phyloP scores from a whole-genome alignment of 2,888 invertebrate genomes.

The Periphyllus acericola region DNA sequence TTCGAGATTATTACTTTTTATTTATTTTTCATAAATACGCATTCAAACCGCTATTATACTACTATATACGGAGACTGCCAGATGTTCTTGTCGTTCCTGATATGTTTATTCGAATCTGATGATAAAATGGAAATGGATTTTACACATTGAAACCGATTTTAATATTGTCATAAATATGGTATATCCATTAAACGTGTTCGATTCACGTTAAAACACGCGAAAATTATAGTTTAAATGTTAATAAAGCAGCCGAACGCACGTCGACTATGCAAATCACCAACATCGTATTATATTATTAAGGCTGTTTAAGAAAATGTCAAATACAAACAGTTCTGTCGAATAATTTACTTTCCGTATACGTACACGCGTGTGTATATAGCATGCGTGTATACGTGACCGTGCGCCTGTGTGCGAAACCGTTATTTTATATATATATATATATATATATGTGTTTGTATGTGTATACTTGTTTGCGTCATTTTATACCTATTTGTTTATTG shows the following conservation, averaged over 20 bases:
- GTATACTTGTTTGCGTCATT: background rate
- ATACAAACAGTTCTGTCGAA: slow-evolving; percentile 14
- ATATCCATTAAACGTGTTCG: slow-evolving; percentile 18
- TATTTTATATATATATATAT: background rate
- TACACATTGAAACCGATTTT: slow-evolving; percentile 24
- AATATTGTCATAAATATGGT: slow-evolving; percentile 30
- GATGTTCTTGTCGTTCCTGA: slow-evolving; percentile 26
- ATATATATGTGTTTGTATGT: background rate
- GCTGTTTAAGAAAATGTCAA: too few relatives aligned
- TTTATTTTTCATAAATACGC: background rate
- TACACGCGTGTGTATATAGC: background rate
- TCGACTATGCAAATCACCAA: slow-evolving; percentile 9
- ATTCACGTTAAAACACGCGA: slow-evolving; percentile 11
- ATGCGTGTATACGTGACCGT: too few relatives aligned
- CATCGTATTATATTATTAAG: background rate
- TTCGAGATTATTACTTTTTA: background rate
- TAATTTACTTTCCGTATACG: background rate
- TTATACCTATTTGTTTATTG: slow-evolving; percentile 8
- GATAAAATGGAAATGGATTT: slow-evolving; percentile 22
- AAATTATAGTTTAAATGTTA: slow-evolving; percentile 27
- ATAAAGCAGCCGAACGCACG: background rate
- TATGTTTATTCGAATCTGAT: slow-evolving; percentile 33
- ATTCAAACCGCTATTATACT: background rate
- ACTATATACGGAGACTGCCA: background rate
- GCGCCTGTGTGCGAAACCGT: background rate